Evolutionary conservation across 2,888 invertebrate species (phyloP).

Genomic region (Leucophenga maculata): DNA sequence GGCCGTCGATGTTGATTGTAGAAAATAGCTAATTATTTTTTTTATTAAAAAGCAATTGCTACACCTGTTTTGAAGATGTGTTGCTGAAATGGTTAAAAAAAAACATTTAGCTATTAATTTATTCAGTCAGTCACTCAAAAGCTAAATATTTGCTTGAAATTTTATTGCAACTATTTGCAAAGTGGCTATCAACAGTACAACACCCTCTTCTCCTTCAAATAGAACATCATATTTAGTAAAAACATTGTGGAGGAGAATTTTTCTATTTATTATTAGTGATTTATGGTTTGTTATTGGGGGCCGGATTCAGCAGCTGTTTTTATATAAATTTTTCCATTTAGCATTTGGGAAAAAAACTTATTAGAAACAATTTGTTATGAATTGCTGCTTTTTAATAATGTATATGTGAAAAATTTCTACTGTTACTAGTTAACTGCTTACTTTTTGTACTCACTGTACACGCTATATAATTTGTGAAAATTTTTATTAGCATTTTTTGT

Average conservation of each 20-base stretch:
- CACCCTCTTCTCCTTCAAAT: background rate
- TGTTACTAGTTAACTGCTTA: background rate
- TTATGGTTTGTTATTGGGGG: background rate
- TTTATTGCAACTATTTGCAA: background rate
- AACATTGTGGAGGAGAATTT: background rate
- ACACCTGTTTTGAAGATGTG: constrained; percentile 19
- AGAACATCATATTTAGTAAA: background rate
- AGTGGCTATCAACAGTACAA: background rate
- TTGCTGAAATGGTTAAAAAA: too few species aligned
- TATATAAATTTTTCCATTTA: background rate
- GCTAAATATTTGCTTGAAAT: background rate
- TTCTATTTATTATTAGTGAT: background rate
- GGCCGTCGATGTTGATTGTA: too few species aligned
- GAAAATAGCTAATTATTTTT: constrained; percentile 20
- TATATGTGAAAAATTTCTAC: background rate
- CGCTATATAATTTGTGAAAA: too few species aligned
- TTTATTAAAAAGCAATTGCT: background rate
- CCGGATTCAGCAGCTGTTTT: constrained; percentile 13
- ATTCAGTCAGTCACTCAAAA: background rate
- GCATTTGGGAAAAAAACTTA: constrained; percentile 4
- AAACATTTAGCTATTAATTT: background rate
- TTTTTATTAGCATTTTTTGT: too few species aligned
- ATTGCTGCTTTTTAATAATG: constrained; percentile 1
- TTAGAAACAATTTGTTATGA: constrained; percentile 6
- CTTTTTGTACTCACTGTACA: too few species aligned